Conservation (phyloP, 2,113 vertebrate species). For the Excalfactoria chinensis region DNA sequence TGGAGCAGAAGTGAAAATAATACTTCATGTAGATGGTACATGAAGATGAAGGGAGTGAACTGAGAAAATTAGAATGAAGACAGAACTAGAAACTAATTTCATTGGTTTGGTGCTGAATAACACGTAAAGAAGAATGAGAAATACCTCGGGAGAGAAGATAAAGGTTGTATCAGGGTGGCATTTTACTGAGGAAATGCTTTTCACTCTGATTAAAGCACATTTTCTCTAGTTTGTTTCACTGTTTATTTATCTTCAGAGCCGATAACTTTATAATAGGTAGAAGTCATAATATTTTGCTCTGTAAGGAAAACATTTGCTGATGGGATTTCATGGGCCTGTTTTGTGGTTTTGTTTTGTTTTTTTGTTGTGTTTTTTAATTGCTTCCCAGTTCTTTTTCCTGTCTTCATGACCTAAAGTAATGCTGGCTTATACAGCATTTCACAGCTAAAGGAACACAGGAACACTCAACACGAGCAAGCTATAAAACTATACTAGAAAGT, state of each 20-base stretch:
- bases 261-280: not conserved
- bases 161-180: not conserved
- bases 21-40: not conserved
- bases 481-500: not conserved
- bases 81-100: not conserved
- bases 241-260: not conserved
- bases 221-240: not conserved
- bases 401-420: not conserved
- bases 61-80: not conserved
- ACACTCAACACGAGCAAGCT: not conserved
- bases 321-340: not conserved
- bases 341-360: not conserved
- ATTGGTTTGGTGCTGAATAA: not conserved
- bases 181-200: not conserved
- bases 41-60: not conserved
- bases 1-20: not conserved
- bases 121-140: not conserved
- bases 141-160: not conserved
- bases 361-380: not conserved
- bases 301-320: not conserved
- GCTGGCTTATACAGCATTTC: not conserved
- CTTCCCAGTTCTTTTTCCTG: not conserved
- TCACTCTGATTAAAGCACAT: not conserved
- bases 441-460: slow-evolving; percentile 21
- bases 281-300: not conserved